Evolutionary conservation across 2,888 invertebrate genomes (phyloP), one percentile per base, ranked within the genome.

Genomic region (Macrophya annulata): DNA sequence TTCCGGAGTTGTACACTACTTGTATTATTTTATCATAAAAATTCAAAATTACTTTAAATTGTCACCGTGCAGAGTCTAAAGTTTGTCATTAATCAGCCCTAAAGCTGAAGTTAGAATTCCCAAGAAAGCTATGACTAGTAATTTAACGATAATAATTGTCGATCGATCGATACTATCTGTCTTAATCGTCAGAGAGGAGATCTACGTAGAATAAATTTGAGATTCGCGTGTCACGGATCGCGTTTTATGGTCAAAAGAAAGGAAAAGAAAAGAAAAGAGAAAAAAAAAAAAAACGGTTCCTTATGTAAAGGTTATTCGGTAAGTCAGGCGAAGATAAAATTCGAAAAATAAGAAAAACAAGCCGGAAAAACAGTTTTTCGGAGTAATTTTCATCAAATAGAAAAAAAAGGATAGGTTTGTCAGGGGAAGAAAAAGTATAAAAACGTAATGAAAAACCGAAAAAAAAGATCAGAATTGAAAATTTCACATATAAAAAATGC

Each of bases 121-220:
- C 45, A 21, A n/a, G 21, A 17, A 21, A 72, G 43, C 21, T 72
- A 8, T 31, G 43, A 48, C 31, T 17, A n/a, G n/a, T n/a, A n/a
- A 77, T 15, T 5, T 6, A 1, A 12, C 10, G 55, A 31, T 55
- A 77, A 55, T 77, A 77, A 77, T 77, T 55, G 77, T 21, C 51
- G 55, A 77, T 77, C 51, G 77, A 77, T 77, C n/a, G 77, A 48
- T 51, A 31, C 51, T 51, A 77, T 77, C 76, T 17, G 48, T 77
- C 51, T 31, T 77, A 51, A 77, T 77, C 76, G 51, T 51, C 48
- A 1, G 31, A 48, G 40, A 12, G 10, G 45, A 74, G 72, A 74
- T 10, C 43, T 45, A 17, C 12, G 76, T 12, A 8, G 17, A 76
- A 76, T 76, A 48, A 48, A 76, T 76, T 45, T 6, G 12, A 15